Conservation (phyloP, 2,113 vertebrate species). For the Eulacestoma nigropectus region DNA sequence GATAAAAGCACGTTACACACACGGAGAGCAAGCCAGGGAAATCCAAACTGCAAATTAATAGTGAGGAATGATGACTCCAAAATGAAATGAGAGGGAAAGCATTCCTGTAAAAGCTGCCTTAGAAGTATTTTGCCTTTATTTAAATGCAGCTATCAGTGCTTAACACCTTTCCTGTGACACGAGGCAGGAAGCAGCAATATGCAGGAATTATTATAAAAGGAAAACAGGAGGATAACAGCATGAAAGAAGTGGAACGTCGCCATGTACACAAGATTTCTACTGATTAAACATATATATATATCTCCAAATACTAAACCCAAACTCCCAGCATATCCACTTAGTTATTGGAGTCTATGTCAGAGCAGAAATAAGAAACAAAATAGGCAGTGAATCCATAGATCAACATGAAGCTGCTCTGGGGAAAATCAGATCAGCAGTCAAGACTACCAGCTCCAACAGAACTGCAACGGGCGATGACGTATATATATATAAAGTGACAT, state of each 20-base stretch:
- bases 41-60: background rate
- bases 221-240: background rate
- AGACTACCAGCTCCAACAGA: background rate
- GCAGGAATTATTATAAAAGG: background rate
- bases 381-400: background rate
- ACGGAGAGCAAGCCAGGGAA: background rate
- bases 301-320: background rate
- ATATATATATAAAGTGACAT: background rate
- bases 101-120: background rate
- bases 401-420: background rate
- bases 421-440: background rate
- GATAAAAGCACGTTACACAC: constrained; percentile 6
- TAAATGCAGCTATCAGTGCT: background rate
- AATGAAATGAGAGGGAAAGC: background rate
- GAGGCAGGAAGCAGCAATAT: background rate
- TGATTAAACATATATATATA: background rate
- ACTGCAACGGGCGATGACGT: background rate
- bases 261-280: background rate
- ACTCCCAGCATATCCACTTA: background rate
- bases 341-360: background rate
- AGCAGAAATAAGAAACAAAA: background rate
- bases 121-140: background rate
- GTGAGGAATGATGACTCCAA: background rate
- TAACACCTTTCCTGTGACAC: background rate
- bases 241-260: background rate